Evolutionary conservation across 2,797 vertebrate species (phyloP), one percentile per base, ranked within the genome.

Genomic region (Crenuchus spilurus): DNA sequence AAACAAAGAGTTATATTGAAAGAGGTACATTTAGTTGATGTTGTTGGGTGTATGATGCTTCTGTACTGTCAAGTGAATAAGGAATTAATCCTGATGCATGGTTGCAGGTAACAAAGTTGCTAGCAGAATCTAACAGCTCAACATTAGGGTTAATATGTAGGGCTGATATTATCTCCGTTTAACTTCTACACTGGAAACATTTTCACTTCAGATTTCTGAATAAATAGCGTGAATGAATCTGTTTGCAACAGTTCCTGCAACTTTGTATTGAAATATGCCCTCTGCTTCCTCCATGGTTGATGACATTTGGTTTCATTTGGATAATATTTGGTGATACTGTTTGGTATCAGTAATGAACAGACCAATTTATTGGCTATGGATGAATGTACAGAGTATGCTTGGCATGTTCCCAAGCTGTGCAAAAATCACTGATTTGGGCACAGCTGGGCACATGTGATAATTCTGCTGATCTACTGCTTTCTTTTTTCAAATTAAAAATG

Each of bases 341-440:
- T n/a, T n/a, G n/a, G n/a, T n/a, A n/a, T n/a, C n/a, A n/a, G n/a
- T n/a, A n/a, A 28, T 44, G 26, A 11, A 18, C 13, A 16, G 42
- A 33, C 13, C 55, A 63, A 26, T 55, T 70, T 65, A 8, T 84
- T 83, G 49, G 75, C 84, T 14, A 77, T 76, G 70, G 80, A 83
- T 81, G 83, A 84, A 86, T 70, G 85, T 52, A 79, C 9, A 51
- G 72, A 66, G 51, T 76, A 75, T 82, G 86, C 88, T 81, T 68
- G 85, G 90, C 91, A 88, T 88, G 85, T 82, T 84, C 90, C 87
- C 84, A 84, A 77, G 75, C 77, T 86, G 89, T 90, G 84, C 88
- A 88, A 85, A 87, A 30, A 44, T 84, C 68, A 77, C 55, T 75
- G 82, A 89, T 85, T 61, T 82, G 86, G 90, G 88, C 89, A 87